phyloP scores from a whole-genome alignment of 2,113 vertebrate species.

The Malurus alboscapulatus region DNA sequence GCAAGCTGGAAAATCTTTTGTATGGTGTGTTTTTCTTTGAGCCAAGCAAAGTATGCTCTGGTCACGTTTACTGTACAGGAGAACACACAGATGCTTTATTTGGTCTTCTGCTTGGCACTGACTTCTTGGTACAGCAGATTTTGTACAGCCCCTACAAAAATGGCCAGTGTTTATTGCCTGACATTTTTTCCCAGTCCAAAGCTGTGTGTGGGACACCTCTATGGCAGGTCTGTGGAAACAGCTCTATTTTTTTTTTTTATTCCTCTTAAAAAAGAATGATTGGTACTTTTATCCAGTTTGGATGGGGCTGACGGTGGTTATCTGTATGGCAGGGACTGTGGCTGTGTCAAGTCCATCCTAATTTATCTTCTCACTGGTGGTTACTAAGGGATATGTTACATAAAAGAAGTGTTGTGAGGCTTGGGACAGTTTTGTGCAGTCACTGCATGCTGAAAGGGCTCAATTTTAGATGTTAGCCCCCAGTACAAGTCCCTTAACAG shows the following conservation, averaged over 20 bases:
- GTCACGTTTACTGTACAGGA: background rate
- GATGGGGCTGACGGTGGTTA: background rate
- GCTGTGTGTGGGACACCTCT: background rate
- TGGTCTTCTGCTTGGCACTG: accelerated
- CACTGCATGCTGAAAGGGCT: background rate
- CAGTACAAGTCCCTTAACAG: background rate
- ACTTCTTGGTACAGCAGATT: background rate
- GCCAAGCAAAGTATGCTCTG: background rate
- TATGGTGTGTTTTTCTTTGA: background rate
- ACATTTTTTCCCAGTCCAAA: background rate
- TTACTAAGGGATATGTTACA: background rate
- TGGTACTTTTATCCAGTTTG: background rate
- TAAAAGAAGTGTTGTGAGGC: background rate
- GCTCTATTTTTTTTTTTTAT: background rate
- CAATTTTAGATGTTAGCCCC: background rate
- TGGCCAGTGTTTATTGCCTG: background rate
- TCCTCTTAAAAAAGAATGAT: background rate
- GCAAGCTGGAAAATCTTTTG: background rate
- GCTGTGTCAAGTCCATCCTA: background rate
- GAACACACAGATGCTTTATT: background rate
- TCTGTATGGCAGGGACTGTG: background rate
- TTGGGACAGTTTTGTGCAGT: background rate
- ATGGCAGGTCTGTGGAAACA: background rate
- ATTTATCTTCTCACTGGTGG: background rate
- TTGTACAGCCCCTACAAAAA: background rate